A percentile compares a stretch with the other conserved stretches of the same genome.
Conservation (phyloP, 2,888 invertebrate genomes). For the Cephus pulcher region DNA sequence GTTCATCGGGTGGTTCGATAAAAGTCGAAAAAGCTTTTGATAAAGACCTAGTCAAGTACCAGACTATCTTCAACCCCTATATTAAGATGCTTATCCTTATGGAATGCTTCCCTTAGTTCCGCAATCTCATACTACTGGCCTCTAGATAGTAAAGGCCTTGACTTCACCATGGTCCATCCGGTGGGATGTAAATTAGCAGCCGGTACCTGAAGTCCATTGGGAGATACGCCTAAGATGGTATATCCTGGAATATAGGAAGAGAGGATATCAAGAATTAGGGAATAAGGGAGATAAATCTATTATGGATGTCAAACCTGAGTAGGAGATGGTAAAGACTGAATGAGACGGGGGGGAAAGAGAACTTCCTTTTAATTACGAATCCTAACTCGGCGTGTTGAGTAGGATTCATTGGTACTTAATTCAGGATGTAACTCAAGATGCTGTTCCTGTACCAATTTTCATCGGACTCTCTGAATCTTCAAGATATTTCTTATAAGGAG, state of each 20-base stretch:
- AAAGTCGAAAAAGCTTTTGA: neutral
- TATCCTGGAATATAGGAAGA: neutral
- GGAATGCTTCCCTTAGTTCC: neutral
- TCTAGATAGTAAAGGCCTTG: neutral
- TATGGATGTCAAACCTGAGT: neutral
- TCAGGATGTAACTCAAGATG: neutral
- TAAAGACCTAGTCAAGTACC: neutral
- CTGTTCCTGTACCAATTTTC: neutral
- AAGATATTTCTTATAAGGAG: neutral
- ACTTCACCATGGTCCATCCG: neutral
- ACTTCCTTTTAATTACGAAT: conserved; percentile 12
- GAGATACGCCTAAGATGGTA: neutral
- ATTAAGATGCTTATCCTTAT: neutral
- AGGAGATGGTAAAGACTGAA: neutral
- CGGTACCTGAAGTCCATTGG: neutral
- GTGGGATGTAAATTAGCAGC: neutral
- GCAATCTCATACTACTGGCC: neutral
- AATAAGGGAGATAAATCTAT: neutral
- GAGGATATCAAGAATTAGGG: neutral
- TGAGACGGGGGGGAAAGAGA: neutral
- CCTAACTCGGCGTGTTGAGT: conserved; percentile 12
- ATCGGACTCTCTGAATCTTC: neutral
- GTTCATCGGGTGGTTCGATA: neutral
- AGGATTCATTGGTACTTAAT: conserved; percentile 8
- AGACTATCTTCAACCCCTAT: neutral